Conservation (phyloP, 37 sponge, comb jelly and placozoan genomes). For the Chondrosia reniformis region DNA sequence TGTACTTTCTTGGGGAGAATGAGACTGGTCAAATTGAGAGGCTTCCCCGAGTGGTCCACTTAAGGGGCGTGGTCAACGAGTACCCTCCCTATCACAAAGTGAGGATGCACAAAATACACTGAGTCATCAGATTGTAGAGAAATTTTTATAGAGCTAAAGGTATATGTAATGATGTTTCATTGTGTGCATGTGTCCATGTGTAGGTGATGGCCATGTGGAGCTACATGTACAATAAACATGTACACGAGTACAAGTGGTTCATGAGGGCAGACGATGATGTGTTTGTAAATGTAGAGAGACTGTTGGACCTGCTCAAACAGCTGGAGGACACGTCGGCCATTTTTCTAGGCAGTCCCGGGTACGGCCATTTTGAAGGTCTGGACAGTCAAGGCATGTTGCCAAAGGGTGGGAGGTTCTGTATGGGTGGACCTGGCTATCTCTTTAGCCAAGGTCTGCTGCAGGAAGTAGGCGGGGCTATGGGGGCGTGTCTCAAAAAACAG, state of each 20-base stretch:
- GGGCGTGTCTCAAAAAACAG: constrained; percentile 30
- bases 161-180: no score
- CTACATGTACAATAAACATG: constrained; percentile 56
- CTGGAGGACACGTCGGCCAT: constrained; percentile 6
- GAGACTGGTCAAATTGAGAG: neutral
- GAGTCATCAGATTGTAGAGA: no score
- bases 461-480: constrained; percentile 35
- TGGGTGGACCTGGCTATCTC: constrained; percentile 65
- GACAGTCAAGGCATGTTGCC: constrained; percentile 22
- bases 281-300: constrained; percentile 44
- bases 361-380: constrained; percentile 29
- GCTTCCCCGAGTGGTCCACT: neutral
- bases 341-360: constrained; percentile 54
- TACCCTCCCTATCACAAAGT: constrained; percentile 66
- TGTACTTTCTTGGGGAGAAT: constrained; percentile 34
- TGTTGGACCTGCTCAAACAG: constrained; percentile 1
- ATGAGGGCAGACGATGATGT: constrained; percentile 64
- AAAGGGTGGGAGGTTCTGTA: constrained; percentile 46
- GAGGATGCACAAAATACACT: no score
- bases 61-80: constrained; percentile 32
- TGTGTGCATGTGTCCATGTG: no score
- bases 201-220: constrained; percentile 54
- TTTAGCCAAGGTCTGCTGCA: constrained; percentile 47
- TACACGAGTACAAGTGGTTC: constrained; percentile 77
- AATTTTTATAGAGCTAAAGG: no score